Evolutionary conservation across 2,797 vertebrate genomes (phyloP).

Genomic region (Bradypodion pumilum): DNA sequence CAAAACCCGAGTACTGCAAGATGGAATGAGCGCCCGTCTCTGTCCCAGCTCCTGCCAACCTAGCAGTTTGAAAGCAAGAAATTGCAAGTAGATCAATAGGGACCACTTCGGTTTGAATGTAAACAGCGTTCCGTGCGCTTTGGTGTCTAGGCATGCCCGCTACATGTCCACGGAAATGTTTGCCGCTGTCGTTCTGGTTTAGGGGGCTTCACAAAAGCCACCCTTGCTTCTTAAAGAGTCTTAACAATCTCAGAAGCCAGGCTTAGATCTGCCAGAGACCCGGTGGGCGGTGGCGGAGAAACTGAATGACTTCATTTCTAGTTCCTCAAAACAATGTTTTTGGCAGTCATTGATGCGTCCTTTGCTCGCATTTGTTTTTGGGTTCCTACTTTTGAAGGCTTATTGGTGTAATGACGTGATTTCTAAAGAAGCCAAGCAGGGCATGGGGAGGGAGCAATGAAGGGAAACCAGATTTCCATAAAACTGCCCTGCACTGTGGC

Average conservation of each 20-base stretch:
- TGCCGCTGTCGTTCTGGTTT: no score
- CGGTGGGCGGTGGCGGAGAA: neutral
- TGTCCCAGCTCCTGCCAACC: no score
- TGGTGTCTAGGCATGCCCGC: no score
- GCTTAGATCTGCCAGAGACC: constrained; percentile 61
- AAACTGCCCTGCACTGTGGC: constrained; percentile 27
- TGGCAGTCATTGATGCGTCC: constrained; percentile 61
- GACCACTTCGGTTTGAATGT: no score
- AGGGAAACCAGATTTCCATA: constrained; percentile 31
- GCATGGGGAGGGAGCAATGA: no score
- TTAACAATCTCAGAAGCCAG: neutral
- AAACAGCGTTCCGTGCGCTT: no score
- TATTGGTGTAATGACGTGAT: constrained; percentile 56
- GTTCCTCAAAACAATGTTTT: constrained; percentile 50
- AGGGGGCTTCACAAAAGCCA: no score
- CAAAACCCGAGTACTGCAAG: no score
- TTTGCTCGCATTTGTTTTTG: constrained; percentile 69
- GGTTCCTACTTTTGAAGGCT: constrained; percentile 51
- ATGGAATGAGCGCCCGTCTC: no score
- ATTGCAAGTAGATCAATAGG: no score
- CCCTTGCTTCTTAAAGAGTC: neutral
- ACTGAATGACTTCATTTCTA: constrained; percentile 67
- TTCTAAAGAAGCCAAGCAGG: constrained; percentile 56
- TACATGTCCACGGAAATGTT: no score
- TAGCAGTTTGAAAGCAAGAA: no score